Conservation (phyloP, 1,140 invertebrate genomes). For the Homarus americanus region DNA sequence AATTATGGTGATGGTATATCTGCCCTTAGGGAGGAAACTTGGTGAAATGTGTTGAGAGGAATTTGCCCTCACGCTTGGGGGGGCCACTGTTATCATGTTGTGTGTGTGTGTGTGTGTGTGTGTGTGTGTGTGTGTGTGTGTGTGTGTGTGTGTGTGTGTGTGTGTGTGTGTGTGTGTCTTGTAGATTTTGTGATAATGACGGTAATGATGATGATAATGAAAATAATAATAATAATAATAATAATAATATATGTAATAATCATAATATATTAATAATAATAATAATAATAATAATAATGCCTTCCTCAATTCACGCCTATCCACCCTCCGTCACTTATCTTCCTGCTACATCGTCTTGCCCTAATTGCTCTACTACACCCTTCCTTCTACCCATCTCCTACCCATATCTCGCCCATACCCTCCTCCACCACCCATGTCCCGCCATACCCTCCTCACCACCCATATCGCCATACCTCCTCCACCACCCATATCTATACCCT, state of each 20-base stretch:
- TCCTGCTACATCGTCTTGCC: too few relatives aligned
- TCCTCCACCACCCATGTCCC: neutral
- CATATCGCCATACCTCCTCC: neutral
- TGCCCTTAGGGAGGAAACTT: neutral
- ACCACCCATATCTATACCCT: neutral
- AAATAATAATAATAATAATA: too few relatives aligned
- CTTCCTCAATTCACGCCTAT: too few relatives aligned
- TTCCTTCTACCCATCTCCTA: neutral
- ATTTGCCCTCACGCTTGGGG: too few relatives aligned
- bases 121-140: conserved; percentile 31
- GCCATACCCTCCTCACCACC: neutral
- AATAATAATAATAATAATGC: too few relatives aligned
- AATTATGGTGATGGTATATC: neutral
- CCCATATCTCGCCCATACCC: neutral
- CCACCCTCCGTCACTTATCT: too few relatives aligned
- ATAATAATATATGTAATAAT: too few relatives aligned
- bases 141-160: conserved; percentile 21
- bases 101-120: neutral
- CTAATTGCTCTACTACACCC: too few relatives aligned
- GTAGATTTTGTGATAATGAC: neutral
- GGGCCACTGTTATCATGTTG: too few relatives aligned
- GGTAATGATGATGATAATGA: too few relatives aligned
- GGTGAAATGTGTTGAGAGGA: neutral
- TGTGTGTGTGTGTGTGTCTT: conserved; percentile 12
- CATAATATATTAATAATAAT: neutral